Conservation (phyloP, 2,797 vertebrate species). For the Gymnothorax reevesii region DNA sequence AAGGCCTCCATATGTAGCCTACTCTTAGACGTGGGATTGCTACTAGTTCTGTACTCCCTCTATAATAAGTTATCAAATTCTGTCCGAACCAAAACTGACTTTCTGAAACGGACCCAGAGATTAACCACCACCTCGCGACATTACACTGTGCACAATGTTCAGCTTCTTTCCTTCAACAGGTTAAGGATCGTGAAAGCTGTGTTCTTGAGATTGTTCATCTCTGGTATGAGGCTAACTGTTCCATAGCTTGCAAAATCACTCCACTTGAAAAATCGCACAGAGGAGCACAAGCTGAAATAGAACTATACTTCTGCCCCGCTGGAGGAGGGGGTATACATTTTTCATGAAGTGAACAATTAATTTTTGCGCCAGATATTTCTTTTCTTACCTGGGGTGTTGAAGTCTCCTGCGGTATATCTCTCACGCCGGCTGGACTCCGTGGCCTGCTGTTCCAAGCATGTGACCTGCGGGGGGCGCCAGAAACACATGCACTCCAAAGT, state of each 20-base stretch:
- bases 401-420: slow-evolving; percentile 72
- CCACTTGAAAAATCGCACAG: background rate
- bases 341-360: background rate
- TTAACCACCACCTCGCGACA: too few relatives aligned
- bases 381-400: slow-evolving; percentile 85
- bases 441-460: slow-evolving; percentile 73
- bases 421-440: slow-evolving; percentile 79
- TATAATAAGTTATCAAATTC: too few relatives aligned
- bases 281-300: background rate
- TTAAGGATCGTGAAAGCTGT: too few relatives aligned
- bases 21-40: too few relatives aligned
- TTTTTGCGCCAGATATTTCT: background rate
- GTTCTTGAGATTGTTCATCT: too few relatives aligned
- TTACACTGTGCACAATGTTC: too few relatives aligned
- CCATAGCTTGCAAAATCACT: background rate
- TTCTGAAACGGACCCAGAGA: too few relatives aligned
- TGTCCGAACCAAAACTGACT: too few relatives aligned
- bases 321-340: background rate
- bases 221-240: too few relatives aligned
- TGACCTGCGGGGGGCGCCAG: slow-evolving; percentile 57
- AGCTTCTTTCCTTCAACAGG: too few relatives aligned
- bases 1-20: too few relatives aligned
- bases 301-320: background rate
- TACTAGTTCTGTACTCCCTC: too few relatives aligned
- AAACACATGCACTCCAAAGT: slow-evolving; percentile 7